phyloP scores from a whole-genome alignment of 2,888 invertebrate genomes.

The Melanostoma mellinum region DNA sequence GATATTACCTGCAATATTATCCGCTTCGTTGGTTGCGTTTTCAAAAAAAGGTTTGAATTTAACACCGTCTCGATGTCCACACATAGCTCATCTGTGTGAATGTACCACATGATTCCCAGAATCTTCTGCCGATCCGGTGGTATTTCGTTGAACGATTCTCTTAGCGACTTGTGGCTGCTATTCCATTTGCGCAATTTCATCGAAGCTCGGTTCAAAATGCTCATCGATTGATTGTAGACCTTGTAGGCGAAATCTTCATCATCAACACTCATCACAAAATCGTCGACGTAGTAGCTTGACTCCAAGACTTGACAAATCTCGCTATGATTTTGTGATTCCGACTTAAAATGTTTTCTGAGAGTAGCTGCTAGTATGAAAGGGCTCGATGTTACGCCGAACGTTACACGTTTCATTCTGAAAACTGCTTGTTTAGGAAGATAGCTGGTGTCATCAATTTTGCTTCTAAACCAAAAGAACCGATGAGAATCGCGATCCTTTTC shows the following conservation, averaged over 20 bases:
- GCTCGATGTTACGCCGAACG: constrained; percentile 32
- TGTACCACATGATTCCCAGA: constrained; percentile 19
- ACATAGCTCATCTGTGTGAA: constrained; percentile 31
- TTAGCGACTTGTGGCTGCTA: constrained; percentile 1
- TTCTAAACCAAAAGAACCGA: constrained; percentile 31
- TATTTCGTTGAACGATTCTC: not conserved
- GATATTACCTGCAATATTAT: constrained; percentile 24
- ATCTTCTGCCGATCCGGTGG: not conserved
- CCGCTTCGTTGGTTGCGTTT: constrained; percentile 16
- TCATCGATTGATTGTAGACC: not conserved
- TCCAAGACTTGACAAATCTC: constrained; percentile 1
- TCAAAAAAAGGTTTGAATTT: not conserved
- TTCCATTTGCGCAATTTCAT: constrained; percentile 25
- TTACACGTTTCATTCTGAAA: constrained; percentile 14
- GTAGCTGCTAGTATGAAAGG: constrained; percentile 23
- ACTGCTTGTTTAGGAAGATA: constrained; percentile 1
- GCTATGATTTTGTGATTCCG: not conserved
- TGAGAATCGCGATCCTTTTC: constrained; percentile 29
- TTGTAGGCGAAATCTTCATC: not conserved
- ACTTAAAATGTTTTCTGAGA: not conserved
- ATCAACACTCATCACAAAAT: constrained; percentile 13
- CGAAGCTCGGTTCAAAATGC: constrained; percentile 1
- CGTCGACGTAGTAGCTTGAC: constrained; percentile 21
- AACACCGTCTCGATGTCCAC: constrained; percentile 21
- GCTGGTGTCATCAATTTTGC: constrained; percentile 4